phyloP scores from a whole-genome alignment of 2,888 invertebrate genomes.

The Macrophya annulata region DNA sequence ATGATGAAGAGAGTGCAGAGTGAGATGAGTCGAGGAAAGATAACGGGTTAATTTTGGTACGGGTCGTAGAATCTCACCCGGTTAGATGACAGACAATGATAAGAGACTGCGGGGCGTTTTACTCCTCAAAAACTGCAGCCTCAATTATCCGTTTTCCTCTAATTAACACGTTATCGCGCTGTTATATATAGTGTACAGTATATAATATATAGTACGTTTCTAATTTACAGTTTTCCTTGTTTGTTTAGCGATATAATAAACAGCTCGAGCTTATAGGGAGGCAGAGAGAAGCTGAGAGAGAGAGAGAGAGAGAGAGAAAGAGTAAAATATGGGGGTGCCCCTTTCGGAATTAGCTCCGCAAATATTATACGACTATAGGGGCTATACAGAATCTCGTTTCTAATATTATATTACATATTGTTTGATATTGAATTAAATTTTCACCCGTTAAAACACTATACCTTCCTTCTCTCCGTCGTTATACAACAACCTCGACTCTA shows the following conservation, averaged over 20 bases:
- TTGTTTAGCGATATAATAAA: conserved; percentile 28
- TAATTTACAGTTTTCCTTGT: not conserved
- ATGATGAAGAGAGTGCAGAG: too few relatives aligned
- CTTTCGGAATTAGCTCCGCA: not conserved
- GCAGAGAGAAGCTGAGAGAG: too few relatives aligned
- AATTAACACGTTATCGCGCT: conserved; percentile 30
- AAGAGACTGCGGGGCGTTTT: not conserved
- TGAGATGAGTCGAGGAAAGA: not conserved
- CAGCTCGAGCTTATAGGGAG: too few relatives aligned
- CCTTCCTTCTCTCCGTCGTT: not conserved
- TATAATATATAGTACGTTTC: not conserved
- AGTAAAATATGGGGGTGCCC: not conserved
- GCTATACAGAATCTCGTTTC: not conserved
- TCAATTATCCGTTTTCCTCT: not conserved
- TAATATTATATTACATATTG: not conserved
- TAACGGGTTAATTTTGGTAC: conserved; percentile 37
- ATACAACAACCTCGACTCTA: not conserved
- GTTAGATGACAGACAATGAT: conserved; percentile 28
- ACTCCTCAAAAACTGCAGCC: conserved; percentile 34
- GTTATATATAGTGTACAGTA: not conserved
- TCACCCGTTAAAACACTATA: not conserved
- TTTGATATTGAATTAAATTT: not conserved
- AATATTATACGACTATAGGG: not conserved
- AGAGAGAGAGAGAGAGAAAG: not conserved
- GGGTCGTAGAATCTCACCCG: not conserved